A percentile compares a stretch with the other conserved stretches of the same genome.
Conservation (phyloP, 2,113 vertebrate genomes). For the Megaceryle torquata region DNA sequence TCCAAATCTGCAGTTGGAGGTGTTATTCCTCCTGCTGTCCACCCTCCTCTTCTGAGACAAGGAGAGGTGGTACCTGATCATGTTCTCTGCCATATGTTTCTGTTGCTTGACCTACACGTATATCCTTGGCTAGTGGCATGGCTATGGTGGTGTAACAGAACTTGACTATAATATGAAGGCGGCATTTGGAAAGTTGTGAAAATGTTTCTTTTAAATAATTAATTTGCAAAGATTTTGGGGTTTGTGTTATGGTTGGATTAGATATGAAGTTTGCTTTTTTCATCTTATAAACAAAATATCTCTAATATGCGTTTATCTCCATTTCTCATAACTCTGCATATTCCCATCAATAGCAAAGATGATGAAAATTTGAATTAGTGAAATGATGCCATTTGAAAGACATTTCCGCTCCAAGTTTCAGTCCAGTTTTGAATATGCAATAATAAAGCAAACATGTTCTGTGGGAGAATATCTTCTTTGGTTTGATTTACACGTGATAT, state of each 20-base stretch:
- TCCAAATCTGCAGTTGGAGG: background rate
- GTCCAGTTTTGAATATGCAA: background rate
- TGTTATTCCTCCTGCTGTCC: background rate
- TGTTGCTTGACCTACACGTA: background rate
- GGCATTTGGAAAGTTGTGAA: background rate
- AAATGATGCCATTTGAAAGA: background rate
- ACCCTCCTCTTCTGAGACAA: background rate
- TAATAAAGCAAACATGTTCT: background rate
- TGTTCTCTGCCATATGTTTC: background rate
- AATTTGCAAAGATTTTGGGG: background rate
- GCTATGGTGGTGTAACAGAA: background rate
- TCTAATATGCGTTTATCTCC: background rate
- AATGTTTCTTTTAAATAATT: background rate
- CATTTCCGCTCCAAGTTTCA: background rate
- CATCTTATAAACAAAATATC: background rate
- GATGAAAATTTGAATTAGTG: background rate
- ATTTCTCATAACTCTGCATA: background rate
- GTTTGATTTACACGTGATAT: conserved; percentile 34
- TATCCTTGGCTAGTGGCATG: background rate
- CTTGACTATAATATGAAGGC: background rate
- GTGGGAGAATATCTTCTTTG: background rate
- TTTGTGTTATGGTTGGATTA: background rate
- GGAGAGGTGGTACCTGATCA: background rate
- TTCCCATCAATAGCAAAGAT: background rate
- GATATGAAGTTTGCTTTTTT: background rate